Percentiles rank a stretch among this genome's conserved stretches.
Evolutionary conservation across 2,113 vertebrate species (phyloP).

Genomic region (Xyrauchen texanus): DNA sequence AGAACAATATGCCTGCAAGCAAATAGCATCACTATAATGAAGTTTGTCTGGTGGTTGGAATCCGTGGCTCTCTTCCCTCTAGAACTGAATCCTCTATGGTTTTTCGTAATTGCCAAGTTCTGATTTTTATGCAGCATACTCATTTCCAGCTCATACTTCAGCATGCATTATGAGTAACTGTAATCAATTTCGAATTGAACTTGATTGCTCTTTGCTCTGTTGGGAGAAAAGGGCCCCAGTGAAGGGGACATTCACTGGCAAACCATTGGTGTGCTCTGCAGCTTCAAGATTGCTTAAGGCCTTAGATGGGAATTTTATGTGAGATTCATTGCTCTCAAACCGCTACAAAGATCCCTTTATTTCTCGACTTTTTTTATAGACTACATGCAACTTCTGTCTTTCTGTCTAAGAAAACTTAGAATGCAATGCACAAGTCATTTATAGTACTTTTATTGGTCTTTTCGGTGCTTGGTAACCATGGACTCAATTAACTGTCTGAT

Average conservation of each 20-base stretch:
- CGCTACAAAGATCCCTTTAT: no score
- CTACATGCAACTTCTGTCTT: no score
- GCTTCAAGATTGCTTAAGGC: conserved; percentile 45
- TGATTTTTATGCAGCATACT: conserved; percentile 33
- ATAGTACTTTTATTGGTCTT: no score
- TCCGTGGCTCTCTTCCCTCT: neutral
- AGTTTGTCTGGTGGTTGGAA: conserved; percentile 8
- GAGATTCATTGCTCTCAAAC: no score
- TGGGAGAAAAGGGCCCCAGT: conserved; percentile 24
- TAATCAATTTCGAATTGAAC: conserved; percentile 53
- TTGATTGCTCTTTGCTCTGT: conserved; percentile 28
- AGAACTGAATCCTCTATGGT: conserved; percentile 34
- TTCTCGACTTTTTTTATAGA: no score
- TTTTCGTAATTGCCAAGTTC: conserved; percentile 30
- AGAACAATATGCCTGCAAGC: neutral
- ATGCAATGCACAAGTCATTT: no score
- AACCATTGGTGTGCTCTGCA: conserved; percentile 18
- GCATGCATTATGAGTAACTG: conserved; percentile 31
- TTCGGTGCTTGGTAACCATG: no score
- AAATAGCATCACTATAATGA: neutral
- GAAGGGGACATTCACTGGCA: conserved; percentile 41
- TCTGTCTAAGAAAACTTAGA: no score
- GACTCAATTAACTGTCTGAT: neutral
- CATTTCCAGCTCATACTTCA: conserved; percentile 37
- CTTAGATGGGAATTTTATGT: conserved; percentile 39